Percentiles rank a stretch among this genome's conserved stretches.
Conservation (phyloP, 2,888 invertebrate species). For the Thera obeliscata region DNA sequence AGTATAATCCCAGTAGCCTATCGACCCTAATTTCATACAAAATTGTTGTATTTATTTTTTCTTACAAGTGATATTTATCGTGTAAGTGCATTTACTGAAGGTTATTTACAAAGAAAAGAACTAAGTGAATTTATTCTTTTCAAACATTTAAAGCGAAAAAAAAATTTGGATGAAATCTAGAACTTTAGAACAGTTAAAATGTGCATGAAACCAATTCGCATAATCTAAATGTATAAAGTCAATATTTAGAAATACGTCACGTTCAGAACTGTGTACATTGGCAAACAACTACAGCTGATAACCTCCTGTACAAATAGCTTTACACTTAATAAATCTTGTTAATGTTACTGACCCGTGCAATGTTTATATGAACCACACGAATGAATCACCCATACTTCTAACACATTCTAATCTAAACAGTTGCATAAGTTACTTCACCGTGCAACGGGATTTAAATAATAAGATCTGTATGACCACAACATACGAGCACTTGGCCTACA, state of each 20-base stretch:
- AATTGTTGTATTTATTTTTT: no score
- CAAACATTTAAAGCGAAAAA: no score
- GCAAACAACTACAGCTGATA: conserved; percentile 26
- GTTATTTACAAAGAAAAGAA: no score
- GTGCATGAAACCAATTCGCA: background rate
- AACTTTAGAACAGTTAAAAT: no score
- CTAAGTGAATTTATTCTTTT: no score
- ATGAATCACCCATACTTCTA: conserved; percentile 32
- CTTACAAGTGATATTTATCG: no score
- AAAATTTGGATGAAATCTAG: no score
- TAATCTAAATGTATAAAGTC: conserved; percentile 8
- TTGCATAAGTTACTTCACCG: conserved; percentile 29
- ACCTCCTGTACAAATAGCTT: conserved; percentile 24
- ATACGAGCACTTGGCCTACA: conserved; percentile 36
- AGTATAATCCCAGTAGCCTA: no score
- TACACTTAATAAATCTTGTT: conserved; percentile 31
- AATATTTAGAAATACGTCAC: conserved; percentile 49
- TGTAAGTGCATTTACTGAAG: no score
- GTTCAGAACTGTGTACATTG: conserved; percentile 38
- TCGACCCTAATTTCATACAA: no score
- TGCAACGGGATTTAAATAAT: conserved; percentile 38
- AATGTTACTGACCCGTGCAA: conserved; percentile 34
- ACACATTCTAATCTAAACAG: conserved; percentile 29
- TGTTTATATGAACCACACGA: conserved; percentile 31
- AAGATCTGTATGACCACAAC: conserved; percentile 21